Conservation (phyloP, 2,888 invertebrate species). For the Acronicta aceris region DNA sequence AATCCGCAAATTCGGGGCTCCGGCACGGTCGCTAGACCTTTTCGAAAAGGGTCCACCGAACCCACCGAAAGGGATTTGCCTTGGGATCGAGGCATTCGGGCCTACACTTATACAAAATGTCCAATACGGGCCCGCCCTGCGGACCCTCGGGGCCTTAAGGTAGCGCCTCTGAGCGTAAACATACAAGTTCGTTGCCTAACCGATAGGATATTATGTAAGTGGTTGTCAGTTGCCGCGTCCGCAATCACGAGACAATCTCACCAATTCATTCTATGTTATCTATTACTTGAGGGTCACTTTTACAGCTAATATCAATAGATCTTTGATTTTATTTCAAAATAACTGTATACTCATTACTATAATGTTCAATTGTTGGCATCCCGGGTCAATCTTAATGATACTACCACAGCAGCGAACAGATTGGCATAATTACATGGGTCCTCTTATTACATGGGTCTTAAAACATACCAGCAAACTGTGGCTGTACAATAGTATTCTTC, state of each 20-base stretch:
- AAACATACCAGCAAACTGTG: too few species aligned
- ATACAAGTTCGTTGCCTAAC: slow-evolving; percentile 84
- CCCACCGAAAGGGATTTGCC: slow-evolving; percentile 85
- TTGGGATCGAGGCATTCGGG: slow-evolving; percentile 82
- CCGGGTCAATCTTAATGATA: too few species aligned
- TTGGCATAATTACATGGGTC: too few species aligned
- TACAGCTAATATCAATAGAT: slow-evolving; percentile 26
- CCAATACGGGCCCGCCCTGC: slow-evolving; percentile 81
- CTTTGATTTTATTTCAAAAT: slow-evolving; percentile 21
- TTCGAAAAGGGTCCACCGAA: slow-evolving; percentile 81
- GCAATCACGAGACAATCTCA: slow-evolving; percentile 47
- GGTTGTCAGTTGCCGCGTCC: slow-evolving; percentile 45
- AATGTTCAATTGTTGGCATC: too few species aligned
- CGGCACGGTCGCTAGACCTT: slow-evolving; percentile 84
- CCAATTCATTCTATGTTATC: slow-evolving; percentile 33
- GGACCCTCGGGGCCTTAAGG: slow-evolving; percentile 76
- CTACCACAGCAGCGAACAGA: too few species aligned
- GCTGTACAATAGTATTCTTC: too few species aligned
- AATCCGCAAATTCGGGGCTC: slow-evolving; percentile 88
- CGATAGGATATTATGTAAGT: slow-evolving; percentile 71
- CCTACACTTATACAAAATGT: slow-evolving; percentile 89
- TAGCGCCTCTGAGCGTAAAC: slow-evolving; percentile 81
- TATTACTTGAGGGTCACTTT: slow-evolving; percentile 45
- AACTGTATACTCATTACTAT: not conserved
- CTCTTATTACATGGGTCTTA: too few species aligned